Evolutionary conservation across 1,140 invertebrate species (phyloP), one percentile per base, ranked within the genome.

Genomic region (Drosophila sp.): DNA sequence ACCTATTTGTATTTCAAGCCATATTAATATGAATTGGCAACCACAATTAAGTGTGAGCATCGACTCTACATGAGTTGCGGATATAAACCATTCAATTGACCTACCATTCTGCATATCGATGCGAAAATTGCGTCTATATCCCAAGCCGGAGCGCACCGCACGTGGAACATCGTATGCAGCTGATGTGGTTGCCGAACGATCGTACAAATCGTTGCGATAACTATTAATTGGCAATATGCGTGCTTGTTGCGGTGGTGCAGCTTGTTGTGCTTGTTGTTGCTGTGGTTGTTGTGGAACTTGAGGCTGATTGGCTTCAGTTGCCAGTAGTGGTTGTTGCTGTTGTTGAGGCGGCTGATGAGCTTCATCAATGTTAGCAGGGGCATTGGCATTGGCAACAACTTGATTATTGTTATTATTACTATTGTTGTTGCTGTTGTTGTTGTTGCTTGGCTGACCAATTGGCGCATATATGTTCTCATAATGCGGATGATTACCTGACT

Each of bases 401-500:
- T 76, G 78, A 70, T 82, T 76, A 43, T 76, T 71, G 25, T 66
- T 81, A 25, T 84, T 90, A 69, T 73, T 78, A 34, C 89, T n/a
- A n/a, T 90, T 76, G 50, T 76, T 71, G 18, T 63, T 76, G 50
- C 75, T 71, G 25, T 66, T 81, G 29, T 86, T 90, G 72, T 72
- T 78, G 40, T 89, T 90, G 72, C 70, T 80, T 38, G 84, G 84
- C 72, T 89, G 90, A 27, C 91, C 90, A 76, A 93, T 91, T 13
- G 92, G 80, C 65, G 92, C 92, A 79, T 93, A 93, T 48, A 93
- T 92, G 72, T 93, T 93, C 69, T 93, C 93, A 70, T 92, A 92
- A 66, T 92, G 91, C 73, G 86, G 90, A 91, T 91, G 90, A 82
- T 90, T 90, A 21, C 57, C 57, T 18, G 63, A 61, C 43, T 73